These are phyloP conservation scores for Erebia ligea DNA, from an alignment of 2,888 invertebrate species.

Conservation along the genomic window DNA sequence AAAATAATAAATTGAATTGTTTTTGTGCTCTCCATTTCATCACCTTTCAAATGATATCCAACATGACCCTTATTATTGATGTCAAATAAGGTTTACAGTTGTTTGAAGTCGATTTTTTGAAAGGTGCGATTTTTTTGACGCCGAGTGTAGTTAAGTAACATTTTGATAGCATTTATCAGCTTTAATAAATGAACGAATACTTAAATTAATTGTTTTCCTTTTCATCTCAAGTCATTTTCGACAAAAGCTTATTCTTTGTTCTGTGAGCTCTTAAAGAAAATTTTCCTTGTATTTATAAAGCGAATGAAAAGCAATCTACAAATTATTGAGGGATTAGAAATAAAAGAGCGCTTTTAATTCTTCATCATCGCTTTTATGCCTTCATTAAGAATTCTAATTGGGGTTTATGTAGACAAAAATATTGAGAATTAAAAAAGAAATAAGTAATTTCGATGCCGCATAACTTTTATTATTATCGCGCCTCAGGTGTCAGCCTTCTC, in stretches of 20 bases:
- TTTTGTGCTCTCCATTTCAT: too few species aligned
- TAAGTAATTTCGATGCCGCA: neutral
- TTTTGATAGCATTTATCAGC: neutral
- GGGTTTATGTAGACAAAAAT: constrained; percentile 31
- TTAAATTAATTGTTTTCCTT: constrained; percentile 5
- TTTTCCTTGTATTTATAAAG: constrained; percentile 24
- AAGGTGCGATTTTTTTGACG: too few species aligned
- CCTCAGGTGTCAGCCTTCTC: constrained; percentile 5
- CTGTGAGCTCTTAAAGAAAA: constrained; percentile 21
- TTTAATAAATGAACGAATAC: neutral
- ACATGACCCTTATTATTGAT: too few species aligned
- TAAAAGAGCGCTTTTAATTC: constrained; percentile 35
- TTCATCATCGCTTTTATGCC: constrained; percentile 29
- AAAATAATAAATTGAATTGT: too few species aligned
- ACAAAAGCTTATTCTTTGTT: constrained; percentile 16
- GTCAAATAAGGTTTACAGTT: too few species aligned
- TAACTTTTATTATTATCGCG: constrained; percentile 7
- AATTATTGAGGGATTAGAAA: constrained; percentile 38
- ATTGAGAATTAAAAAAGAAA: constrained; percentile 29
- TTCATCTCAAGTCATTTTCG: constrained; percentile 6
- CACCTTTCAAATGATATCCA: too few species aligned
- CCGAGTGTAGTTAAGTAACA: neutral
- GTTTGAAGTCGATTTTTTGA: too few species aligned
- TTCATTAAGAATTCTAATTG: constrained; percentile 27
- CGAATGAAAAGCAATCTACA: constrained; percentile 34